Percentiles rank a stretch among this genome's conserved stretches.
Evolutionary conservation across 2,888 invertebrate species (phyloP).

Genomic region (Mesoligia furuncula): DNA sequence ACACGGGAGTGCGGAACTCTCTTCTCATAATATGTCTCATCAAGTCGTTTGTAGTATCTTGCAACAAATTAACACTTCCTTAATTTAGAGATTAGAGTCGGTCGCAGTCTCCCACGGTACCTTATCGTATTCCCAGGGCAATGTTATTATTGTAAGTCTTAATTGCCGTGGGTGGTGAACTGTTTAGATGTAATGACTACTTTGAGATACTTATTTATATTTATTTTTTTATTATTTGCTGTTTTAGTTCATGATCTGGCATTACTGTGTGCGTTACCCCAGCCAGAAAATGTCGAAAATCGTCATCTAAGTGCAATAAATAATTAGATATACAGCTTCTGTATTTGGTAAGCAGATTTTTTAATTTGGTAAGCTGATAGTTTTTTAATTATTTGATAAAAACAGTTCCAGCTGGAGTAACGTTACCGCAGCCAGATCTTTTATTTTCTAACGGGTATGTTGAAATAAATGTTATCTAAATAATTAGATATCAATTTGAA

Average conservation of each 20-base stretch:
- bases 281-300: no score
- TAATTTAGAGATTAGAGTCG: constrained; percentile 59
- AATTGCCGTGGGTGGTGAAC: constrained; percentile 63
- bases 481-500: no score
- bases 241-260: constrained; percentile 51
- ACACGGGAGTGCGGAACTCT: constrained; percentile 35
- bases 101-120: constrained; percentile 67
- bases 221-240: constrained; percentile 32
- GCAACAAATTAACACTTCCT: constrained; percentile 66
- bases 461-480: no score
- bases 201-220: constrained; percentile 27
- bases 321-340: no score
- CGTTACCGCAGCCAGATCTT: no score
- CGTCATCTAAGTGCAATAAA: no score
- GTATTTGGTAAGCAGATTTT: no score
- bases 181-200: constrained; percentile 54
- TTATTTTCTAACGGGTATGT: no score
- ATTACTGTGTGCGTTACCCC: no score
- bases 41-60: constrained; percentile 50
- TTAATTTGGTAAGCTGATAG: no score
- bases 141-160: constrained; percentile 62
- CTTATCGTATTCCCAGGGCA: constrained; percentile 69
- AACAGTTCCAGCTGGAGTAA: no score
- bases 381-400: no score
- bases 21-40: constrained; percentile 52